Evolutionary conservation across 2,888 invertebrate species (phyloP), one percentile per base, ranked within the genome.

Genomic region (Caradrina clavipalpis): DNA sequence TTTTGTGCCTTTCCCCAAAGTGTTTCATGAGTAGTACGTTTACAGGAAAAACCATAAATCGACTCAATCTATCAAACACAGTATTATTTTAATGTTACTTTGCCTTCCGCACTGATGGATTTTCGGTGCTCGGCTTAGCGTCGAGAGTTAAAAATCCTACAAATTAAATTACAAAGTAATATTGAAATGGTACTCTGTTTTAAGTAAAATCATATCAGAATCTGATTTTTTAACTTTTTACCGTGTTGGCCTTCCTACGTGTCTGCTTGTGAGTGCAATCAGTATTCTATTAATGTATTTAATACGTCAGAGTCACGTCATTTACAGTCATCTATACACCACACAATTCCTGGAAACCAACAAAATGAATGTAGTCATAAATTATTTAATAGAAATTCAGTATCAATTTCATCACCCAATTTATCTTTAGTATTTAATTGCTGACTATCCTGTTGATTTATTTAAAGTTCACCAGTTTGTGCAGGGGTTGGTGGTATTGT

Each of bases 381-480:
- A 61, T 64, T 45, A 69, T 39, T 42, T 74, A 62, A 58, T 56
- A 56, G 50, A 42, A 54, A 55, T 47, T 51, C 42, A 31, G 22
- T 79, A 80, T 79, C 31, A 47, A 49, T 79, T 66, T 79, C 61
- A 62, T 76, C 66, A 76, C 47, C 1, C 31, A 39, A 58, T 42
- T 76, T 80, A 76, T 76, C 76, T 35, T 63, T 53, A 45, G 80
- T 80, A 76, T 80, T 80, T 67, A 76, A 62, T 67, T 67, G 47
- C 2, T 35, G 47, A 19, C 21, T 53, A 45, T 51, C 19, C 47
- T 56, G 22, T 47, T 26, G 7, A 26, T 59, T 47, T 59, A 26
- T 51, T 66, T 19, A 49, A n/a, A 75, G 55, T 56, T 19, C 11
- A 2, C 21, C 0, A 22, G 35, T 26, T 42, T 47, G 62, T 67